A percentile compares a stretch with the other conserved stretches of the same genome.
These are phyloP conservation scores for Scarus forsteni DNA, from an alignment of 2,797 vertebrate species.

Conservation along the genomic window DNA sequence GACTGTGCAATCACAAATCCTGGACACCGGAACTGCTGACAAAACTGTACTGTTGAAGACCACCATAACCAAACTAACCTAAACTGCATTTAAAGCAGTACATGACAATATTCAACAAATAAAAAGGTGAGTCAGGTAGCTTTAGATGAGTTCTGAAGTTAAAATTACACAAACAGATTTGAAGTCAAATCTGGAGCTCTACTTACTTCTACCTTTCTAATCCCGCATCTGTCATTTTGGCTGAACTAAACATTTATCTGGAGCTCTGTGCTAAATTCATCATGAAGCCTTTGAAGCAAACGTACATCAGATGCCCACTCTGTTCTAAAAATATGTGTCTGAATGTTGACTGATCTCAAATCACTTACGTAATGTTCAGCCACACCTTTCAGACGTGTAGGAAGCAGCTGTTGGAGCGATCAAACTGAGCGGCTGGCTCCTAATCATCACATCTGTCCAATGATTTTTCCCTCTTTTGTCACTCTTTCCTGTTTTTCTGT, in stretches of 20 bases:
- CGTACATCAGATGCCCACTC: not conserved
- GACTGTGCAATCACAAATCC: too few relatives aligned
- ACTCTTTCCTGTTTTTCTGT: slow-evolving; percentile 73
- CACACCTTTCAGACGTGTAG: slow-evolving; percentile 52
- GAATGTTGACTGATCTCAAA: slow-evolving; percentile 34
- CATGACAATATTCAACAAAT: too few relatives aligned
- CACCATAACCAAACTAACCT: too few relatives aligned
- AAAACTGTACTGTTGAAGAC: too few relatives aligned
- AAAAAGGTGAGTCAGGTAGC: too few relatives aligned
- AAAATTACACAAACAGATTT: slow-evolving; percentile 8
- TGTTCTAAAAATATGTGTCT: slow-evolving; percentile 30
- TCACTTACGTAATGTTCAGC: slow-evolving; percentile 43
- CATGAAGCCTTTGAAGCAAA: slow-evolving; percentile 8
- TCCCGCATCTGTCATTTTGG: slow-evolving; percentile 17
- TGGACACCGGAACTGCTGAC: too few relatives aligned
- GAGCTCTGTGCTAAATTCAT: not conserved
- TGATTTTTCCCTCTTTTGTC: slow-evolving; percentile 65
- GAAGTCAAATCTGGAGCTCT: not conserved
- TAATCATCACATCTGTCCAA: slow-evolving; percentile 39
- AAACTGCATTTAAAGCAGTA: too few relatives aligned
- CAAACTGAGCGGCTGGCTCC: slow-evolving; percentile 26
- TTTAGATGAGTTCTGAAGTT: not conserved
- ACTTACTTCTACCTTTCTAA: slow-evolving; percentile 4
- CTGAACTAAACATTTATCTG: not conserved
- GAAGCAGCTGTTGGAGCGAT: slow-evolving; percentile 66